phyloP scores from a whole-genome alignment of 2,888 invertebrate genomes.

The Synanthedon vespiformis region DNA sequence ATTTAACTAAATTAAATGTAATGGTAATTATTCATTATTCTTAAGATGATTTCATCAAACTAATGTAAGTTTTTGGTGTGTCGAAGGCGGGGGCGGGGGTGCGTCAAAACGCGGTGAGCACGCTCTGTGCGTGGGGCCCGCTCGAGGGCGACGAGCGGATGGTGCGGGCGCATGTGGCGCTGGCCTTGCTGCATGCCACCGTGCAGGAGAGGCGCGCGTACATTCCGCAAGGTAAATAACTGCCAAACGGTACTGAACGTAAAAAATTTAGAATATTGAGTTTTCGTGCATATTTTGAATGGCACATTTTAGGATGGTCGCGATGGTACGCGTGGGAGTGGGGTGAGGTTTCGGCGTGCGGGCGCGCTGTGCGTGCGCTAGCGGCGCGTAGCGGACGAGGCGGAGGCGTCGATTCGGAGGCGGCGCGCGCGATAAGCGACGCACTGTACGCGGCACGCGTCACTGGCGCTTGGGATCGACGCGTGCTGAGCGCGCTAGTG shows the following conservation, averaged over 20 bases:
- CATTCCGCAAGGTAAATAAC: conserved; percentile 79
- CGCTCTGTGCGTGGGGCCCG: conserved; percentile 76
- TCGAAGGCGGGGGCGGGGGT: conserved; percentile 84
- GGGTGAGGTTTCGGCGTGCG: conserved; percentile 42
- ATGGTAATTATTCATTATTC: too few species aligned
- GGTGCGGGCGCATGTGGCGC: conserved; percentile 72
- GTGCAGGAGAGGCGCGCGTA: conserved; percentile 92
- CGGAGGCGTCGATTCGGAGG: conserved; percentile 6
- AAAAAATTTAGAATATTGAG: too few species aligned
- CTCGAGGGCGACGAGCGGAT: conserved; percentile 18
- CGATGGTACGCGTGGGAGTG: conserved; percentile 60
- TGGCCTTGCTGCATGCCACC: conserved; percentile 90
- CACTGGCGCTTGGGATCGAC: conserved; percentile 26
- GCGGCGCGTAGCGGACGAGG: conserved; percentile 2
- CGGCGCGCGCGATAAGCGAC: conserved; percentile 21
- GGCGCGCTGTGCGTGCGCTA: conserved; percentile 16
- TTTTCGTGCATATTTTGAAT: neutral
- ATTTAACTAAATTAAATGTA: too few species aligned
- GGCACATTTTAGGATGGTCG: conserved; percentile 44
- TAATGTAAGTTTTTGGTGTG: too few species aligned
- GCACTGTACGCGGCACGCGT: conserved; percentile 48
- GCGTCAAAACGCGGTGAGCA: conserved; percentile 82
- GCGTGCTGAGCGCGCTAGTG: conserved; percentile 24
- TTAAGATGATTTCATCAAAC: too few species aligned
- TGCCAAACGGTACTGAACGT: neutral